Evolutionary conservation across 2,888 invertebrate species (phyloP).

Genomic region (Trisateles emortualis): DNA sequence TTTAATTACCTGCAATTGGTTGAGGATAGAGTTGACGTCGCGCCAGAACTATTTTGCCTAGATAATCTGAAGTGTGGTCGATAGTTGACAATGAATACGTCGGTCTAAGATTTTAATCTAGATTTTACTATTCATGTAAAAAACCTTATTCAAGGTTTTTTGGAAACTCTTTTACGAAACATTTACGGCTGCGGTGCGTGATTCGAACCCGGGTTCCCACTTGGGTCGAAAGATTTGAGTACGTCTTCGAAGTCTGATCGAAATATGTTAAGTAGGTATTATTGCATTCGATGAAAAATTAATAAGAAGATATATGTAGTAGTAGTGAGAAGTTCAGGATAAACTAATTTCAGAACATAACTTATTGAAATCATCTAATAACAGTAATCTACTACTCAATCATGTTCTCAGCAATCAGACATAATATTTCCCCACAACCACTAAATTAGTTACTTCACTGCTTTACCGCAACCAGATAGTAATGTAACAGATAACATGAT

Average conservation of each 20-base stretch:
- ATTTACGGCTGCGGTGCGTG: too few species aligned
- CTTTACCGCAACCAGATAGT: slow-evolving; percentile 44
- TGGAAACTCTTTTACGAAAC: background rate
- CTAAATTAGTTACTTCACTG: slow-evolving; percentile 41
- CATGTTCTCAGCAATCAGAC: slow-evolving; percentile 11
- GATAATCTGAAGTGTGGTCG: slow-evolving; percentile 59
- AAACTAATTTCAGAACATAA: too few species aligned
- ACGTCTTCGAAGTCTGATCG: too few species aligned
- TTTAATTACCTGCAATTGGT: background rate
- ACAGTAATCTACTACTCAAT: background rate
- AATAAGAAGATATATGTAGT: too few species aligned
- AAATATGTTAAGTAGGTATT: too few species aligned
- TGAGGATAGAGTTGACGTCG: slow-evolving; percentile 52
- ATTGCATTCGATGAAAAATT: too few species aligned
- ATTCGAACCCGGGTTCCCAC: too few species aligned
- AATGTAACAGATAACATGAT: slow-evolving; percentile 41
- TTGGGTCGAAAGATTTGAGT: too few species aligned
- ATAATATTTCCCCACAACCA: slow-evolving; percentile 32
- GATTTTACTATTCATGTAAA: slow-evolving; percentile 1
- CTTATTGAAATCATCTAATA: background rate
- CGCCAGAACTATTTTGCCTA: slow-evolving; percentile 63
- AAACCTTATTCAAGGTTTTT: background rate
- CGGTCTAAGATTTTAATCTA: slow-evolving; percentile 30
- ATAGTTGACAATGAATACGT: slow-evolving; percentile 55
- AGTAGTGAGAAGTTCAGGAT: too few species aligned